Base-by-base conservation (phyloP, 2,797 vertebrate genomes). In the Ptychobarbus kaznakovi region DNA sequence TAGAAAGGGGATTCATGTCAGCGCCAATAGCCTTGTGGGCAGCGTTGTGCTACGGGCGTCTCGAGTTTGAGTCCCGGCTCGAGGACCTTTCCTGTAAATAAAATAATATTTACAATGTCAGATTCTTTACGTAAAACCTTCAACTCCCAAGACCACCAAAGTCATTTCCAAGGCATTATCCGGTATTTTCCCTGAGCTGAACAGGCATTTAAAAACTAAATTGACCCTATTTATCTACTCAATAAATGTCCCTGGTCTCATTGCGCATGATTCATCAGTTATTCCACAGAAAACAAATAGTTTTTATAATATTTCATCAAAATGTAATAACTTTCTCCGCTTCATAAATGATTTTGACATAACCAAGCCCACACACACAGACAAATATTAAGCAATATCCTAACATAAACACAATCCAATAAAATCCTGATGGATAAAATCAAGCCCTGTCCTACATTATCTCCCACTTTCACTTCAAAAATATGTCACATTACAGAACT, bases 81-180 rank as follows among this genome's bases (percentile, higher is more conserved):
- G 2, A 63, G 58, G 25, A 63, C n/a, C 4, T 63, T 28, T 63
- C n/a, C 5, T 6, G 25, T n/a, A n/a, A n/a, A n/a, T n/a, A n/a
- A n/a, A 20, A 32, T 66, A 68, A 68, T 20, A 66, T 80, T 15
- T 12, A 63, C 25, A 73, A 42, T 82, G n/a, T 46, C 53, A 81
- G 28, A n/a, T 74, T 63, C 74, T 16, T 46, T 28, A 46, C 3
- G 6, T 4, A 46, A 46, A 46, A 20, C n/a, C 28, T 65, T 16
- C 35, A 81, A 42, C 49, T 81, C 66, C 49, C n/a, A 18, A 72
- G 44, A 58, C 51, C 40, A 25, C 15, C n/a, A 58, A 40, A 53
- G 28, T 44, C 1, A 72, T 56, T 81, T 56, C 32, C 32, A 56
- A 82, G 53, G 70, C 40, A 74, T 82, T 12, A 63, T 75, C 13